These are phyloP conservation scores for Pycnomerus fuliginosus DNA, from an alignment of 2,888 invertebrate genomes.

Conservation along the genomic window DNA sequence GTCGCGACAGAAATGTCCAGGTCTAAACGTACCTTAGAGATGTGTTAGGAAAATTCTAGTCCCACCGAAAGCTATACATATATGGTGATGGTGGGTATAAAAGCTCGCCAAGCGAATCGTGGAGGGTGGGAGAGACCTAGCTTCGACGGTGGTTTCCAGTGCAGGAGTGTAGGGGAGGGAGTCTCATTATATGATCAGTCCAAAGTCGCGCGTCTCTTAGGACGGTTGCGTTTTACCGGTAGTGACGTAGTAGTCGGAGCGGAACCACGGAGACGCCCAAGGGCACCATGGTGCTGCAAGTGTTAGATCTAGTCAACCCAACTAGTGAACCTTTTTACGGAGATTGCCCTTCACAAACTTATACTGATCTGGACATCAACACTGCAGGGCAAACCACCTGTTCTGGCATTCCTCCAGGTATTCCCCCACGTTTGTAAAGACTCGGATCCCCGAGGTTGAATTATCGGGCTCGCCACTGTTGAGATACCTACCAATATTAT, in stretches of 20 bases:
- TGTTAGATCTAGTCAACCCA: slow-evolving; percentile 61
- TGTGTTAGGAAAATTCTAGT: too few relatives aligned
- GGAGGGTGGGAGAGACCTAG: too few relatives aligned
- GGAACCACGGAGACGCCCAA: slow-evolving; percentile 54
- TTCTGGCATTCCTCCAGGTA: slow-evolving; percentile 51
- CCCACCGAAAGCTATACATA: too few relatives aligned
- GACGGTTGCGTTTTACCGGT: slow-evolving; percentile 38
- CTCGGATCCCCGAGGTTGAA: too few relatives aligned
- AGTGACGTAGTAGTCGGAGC: slow-evolving; percentile 40
- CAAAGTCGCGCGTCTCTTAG: slow-evolving; percentile 18
- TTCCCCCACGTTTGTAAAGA: not conserved
- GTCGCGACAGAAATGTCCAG: too few relatives aligned
- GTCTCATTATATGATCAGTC: slow-evolving; percentile 11
- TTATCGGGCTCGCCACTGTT: too few relatives aligned
- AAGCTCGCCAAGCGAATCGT: too few relatives aligned
- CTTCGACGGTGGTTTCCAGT: too few relatives aligned
- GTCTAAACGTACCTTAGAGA: too few relatives aligned
- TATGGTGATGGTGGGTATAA: too few relatives aligned
- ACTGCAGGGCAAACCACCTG: slow-evolving; percentile 51
- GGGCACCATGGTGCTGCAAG: slow-evolving; percentile 74
- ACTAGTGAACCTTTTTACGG: slow-evolving; percentile 73
- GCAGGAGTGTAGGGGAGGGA: too few relatives aligned
- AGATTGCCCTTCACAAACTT: slow-evolving; percentile 57
- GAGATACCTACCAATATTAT: too few relatives aligned
- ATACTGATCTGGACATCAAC: slow-evolving; percentile 53